These are phyloP conservation scores for Leptarthrus brevirostris DNA, from an alignment of 2,888 invertebrate species.

Conservation along the genomic window DNA sequence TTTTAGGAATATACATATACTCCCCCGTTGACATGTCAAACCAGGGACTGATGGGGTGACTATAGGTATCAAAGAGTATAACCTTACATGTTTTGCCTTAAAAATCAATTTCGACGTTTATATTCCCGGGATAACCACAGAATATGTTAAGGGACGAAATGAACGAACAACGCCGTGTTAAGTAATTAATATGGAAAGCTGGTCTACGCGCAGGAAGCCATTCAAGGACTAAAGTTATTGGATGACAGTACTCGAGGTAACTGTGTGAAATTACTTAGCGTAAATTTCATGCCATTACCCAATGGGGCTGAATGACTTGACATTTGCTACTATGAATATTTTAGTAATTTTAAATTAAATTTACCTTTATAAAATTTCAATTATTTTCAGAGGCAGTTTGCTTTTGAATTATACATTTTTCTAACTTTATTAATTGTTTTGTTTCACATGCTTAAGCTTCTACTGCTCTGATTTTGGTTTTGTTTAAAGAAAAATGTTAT, in stretches of 20 bases:
- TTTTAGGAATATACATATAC: conserved; percentile 12
- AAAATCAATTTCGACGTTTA: conserved; percentile 47
- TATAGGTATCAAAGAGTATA: conserved; percentile 28
- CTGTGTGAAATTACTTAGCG: conserved; percentile 23
- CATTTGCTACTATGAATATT: too few species aligned
- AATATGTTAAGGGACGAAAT: conserved; percentile 37
- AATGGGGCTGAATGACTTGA: background rate
- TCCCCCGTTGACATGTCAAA: background rate
- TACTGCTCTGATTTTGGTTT: too few species aligned
- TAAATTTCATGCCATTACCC: too few species aligned
- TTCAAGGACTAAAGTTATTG: conserved; percentile 33
- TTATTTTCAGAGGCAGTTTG: too few species aligned
- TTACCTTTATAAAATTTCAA: too few species aligned
- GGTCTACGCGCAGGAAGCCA: conserved; percentile 36
- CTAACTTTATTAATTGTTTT: too few species aligned
- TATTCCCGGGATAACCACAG: conserved; percentile 45
- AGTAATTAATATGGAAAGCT: conserved; percentile 44
- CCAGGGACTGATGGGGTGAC: conserved; percentile 10
- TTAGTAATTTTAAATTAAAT: too few species aligned
- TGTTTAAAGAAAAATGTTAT: too few species aligned
- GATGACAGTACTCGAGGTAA: conserved; percentile 16
- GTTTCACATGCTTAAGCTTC: too few species aligned
- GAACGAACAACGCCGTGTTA: conserved; percentile 20
- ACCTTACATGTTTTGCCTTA: conserved; percentile 23
- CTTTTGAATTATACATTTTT: too few species aligned